Evolutionary conservation across 2,113 vertebrate species (phyloP), one percentile per base, ranked within the genome.

Genomic region (Todiramphus chloris): DNA sequence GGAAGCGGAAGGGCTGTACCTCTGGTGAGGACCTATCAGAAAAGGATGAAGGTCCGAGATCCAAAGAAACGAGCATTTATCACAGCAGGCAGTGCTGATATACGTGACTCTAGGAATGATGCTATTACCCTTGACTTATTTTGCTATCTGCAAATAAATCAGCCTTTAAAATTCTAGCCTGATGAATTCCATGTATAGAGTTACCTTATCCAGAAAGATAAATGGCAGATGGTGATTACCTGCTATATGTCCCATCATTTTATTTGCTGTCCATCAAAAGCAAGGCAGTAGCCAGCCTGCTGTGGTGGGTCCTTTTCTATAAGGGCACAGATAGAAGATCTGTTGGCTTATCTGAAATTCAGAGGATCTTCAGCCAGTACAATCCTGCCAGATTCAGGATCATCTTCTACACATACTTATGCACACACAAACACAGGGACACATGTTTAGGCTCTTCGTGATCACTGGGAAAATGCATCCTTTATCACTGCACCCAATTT

Each of bases 381-480:
- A 64, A 30, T 3, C 19, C 24, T 25, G 35, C 11, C 9, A 12
- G 48, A 68, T 37, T 44, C 33, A 28, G 31, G 14, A 60, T 1
- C 5, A 3, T 28, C 41, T 70, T 48, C 55, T 8, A 8, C 12
- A 51, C 70, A 56, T 8, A 35, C 31, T 31, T 60, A 76, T 15
- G 53, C 67, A 69, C 8, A 70, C 28, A 18, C 43, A 46, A 81
- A 72, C 9, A 2, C 50, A 81, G 35, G 62, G 30, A 69, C 31
- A 55, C 14, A 3, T 0, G 0, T 20, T 46, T 13, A 16, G 60
- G 51, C 63, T 41, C 78, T 58, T 33, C 20, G 14, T 1, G 15
- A 37, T 6, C 35, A 39, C 72, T 64, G 13, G 41, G 35, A 55
- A 64, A 83, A 31, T 3, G 68, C 33, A 21, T 46, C 60, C 63